Conservation (phyloP, 2,797 vertebrate genomes). For the Austrolebias charrua region DNA sequence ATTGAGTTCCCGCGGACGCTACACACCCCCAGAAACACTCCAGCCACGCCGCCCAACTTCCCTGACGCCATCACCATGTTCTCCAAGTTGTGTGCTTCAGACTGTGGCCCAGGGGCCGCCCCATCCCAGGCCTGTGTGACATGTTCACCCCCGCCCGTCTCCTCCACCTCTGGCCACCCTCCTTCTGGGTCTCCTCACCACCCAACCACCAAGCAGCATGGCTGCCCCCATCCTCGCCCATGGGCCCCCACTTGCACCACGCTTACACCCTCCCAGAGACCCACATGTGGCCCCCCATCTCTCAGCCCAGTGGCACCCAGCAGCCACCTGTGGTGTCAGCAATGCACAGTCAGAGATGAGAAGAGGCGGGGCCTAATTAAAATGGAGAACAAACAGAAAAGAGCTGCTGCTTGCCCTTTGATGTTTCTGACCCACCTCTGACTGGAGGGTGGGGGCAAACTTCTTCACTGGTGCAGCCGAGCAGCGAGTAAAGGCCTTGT, state of each 20-base stretch:
- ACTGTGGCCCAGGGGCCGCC: constrained; percentile 69
- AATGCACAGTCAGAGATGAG: constrained; percentile 89
- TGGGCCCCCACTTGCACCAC: constrained; percentile 80
- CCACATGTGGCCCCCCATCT: constrained; percentile 84
- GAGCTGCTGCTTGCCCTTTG: constrained; percentile 25
- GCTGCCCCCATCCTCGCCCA: constrained; percentile 86
- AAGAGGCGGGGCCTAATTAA: constrained; percentile 19
- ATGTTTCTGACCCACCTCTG: background rate
- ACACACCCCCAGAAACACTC: constrained; percentile 91
- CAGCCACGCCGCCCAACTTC: constrained; percentile 94
- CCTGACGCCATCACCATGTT: constrained; percentile 95
- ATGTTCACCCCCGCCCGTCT: constrained; percentile 82
- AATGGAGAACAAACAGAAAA: constrained; percentile 10
- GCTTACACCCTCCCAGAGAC: constrained; percentile 82
- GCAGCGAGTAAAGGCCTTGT: no score
- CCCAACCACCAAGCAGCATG: constrained; percentile 84
- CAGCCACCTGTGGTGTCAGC: constrained; percentile 82
- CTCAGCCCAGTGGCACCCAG: constrained; percentile 75
- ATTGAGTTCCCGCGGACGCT: no score
- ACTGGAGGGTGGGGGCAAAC: constrained; percentile 3
- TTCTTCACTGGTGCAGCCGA: constrained; percentile 11
- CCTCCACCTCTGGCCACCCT: constrained; percentile 78
- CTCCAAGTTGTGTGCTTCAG: constrained; percentile 90
- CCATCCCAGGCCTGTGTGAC: constrained; percentile 79
- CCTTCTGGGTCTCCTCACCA: constrained; percentile 90